A percentile compares a stretch with the other conserved stretches of the same genome.
Conservation (phyloP, 2,797 vertebrate species). For the Gorsachius magnificus region DNA sequence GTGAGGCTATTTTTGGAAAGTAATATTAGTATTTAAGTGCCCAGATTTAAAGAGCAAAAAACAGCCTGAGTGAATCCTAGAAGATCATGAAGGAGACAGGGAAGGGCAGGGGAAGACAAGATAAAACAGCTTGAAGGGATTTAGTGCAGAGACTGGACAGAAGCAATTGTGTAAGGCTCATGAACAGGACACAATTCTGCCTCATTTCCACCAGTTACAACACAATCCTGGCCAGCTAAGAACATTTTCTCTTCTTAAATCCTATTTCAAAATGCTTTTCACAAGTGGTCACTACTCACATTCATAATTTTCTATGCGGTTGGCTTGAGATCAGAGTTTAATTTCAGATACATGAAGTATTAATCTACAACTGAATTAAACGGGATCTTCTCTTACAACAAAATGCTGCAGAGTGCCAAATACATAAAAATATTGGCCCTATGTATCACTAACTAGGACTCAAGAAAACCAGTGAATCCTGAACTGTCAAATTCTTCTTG, state of each 20-base stretch:
- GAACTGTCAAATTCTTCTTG: neutral
- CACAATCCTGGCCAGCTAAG: neutral
- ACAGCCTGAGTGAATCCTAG: neutral
- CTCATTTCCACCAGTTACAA: neutral
- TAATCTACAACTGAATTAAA: neutral
- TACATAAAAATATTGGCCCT: neutral
- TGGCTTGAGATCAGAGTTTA: neutral
- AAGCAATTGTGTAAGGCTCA: neutral
- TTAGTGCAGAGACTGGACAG: neutral
- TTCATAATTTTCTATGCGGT: neutral
- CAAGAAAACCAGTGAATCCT: neutral
- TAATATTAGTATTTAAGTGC: neutral
- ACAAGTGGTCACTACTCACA: neutral
- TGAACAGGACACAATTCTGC: neutral
- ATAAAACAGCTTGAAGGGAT: neutral
- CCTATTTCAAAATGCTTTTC: neutral
- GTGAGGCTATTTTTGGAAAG: conserved; percentile 4
- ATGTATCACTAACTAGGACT: neutral
- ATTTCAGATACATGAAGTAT: neutral
- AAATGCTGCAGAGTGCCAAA: neutral
- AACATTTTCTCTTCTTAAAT: neutral
- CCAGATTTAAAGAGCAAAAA: neutral
- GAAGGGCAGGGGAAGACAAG: neutral
- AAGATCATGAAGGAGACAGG: neutral
- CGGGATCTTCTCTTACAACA: neutral